phyloP scores from a whole-genome alignment of 2,797 vertebrate species.

The Oreochromis grahami region DNA sequence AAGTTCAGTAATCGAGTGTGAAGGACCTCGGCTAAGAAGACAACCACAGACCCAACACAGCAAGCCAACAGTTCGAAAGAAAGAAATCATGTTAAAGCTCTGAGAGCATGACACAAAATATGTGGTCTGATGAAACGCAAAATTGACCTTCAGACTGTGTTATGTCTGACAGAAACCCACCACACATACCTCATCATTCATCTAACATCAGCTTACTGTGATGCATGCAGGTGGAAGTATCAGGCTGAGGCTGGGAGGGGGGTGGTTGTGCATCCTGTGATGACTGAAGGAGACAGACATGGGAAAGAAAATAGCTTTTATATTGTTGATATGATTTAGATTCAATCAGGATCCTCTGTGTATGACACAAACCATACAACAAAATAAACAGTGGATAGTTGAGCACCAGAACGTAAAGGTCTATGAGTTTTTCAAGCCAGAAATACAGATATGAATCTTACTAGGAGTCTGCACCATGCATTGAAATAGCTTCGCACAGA shows the following conservation, averaged over 20 bases:
- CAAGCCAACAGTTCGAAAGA: background rate
- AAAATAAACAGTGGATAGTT: background rate
- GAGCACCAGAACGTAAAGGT: background rate
- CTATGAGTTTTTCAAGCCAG: background rate
- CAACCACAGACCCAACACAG: background rate
- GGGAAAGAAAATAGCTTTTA: background rate
- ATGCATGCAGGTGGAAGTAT: conserved; percentile 37
- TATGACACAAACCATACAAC: background rate
- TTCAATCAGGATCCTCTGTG: background rate
- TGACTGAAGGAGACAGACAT: background rate
- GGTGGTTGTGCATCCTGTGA: background rate
- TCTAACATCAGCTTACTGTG: conserved; percentile 21
- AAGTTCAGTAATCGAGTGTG: conserved; percentile 10
- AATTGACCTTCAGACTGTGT: conserved; percentile 49
- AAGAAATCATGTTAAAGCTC: conserved; percentile 4
- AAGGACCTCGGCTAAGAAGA: conserved; percentile 10
- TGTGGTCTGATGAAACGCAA: conserved; percentile 31
- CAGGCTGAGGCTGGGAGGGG: background rate
- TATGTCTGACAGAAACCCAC: conserved; percentile 10
- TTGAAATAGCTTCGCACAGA: conserved; percentile 18
- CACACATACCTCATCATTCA: conserved; percentile 38
- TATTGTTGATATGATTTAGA: background rate
- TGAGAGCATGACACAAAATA: conserved; percentile 30
- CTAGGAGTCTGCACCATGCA: background rate
- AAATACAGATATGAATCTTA: background rate